Conservation (phyloP, 2,888 invertebrate species). For the Hydroisotoma schaefferi region DNA sequence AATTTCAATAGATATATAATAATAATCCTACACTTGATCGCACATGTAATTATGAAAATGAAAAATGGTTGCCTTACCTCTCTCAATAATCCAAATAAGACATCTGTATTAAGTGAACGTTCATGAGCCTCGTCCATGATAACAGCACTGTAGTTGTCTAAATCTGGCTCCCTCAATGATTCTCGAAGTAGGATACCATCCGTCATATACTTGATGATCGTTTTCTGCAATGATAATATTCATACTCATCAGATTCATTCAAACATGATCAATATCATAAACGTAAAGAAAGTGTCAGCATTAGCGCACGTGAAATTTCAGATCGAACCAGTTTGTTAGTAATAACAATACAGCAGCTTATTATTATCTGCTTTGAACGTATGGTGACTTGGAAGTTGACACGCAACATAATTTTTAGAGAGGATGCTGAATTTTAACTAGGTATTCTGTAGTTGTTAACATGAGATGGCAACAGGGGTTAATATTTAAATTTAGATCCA, state of each 20-base stretch:
- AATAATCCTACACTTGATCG: neutral
- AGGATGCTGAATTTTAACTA: too few relatives aligned
- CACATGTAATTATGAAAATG: neutral
- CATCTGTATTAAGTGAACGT: slow-evolving; percentile 94
- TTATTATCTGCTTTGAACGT: too few relatives aligned
- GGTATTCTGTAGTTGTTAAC: too few relatives aligned
- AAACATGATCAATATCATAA: neutral
- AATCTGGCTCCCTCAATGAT: slow-evolving; percentile 89
- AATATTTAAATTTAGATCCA: too few relatives aligned
- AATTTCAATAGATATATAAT: neutral
- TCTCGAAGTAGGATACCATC: slow-evolving; percentile 97
- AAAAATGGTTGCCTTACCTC: slow-evolving; percentile 63
- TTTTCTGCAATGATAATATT: slow-evolving; percentile 55
- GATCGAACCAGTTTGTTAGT: too few relatives aligned
- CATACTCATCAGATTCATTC: neutral
- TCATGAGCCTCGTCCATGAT: slow-evolving; percentile 99
- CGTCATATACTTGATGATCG: slow-evolving; percentile 98
- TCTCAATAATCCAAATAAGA: slow-evolving; percentile 89
- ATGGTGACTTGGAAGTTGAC: too few relatives aligned
- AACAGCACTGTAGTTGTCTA: slow-evolving; percentile 94
- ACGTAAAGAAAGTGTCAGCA: too few relatives aligned
- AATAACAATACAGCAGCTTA: too few relatives aligned
- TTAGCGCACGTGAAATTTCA: too few relatives aligned
- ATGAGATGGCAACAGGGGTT: too few relatives aligned
- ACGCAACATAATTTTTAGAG: too few relatives aligned